Evolutionary conservation across 2,797 vertebrate genomes (phyloP).

Genomic region (Discoglossus pictus): DNA sequence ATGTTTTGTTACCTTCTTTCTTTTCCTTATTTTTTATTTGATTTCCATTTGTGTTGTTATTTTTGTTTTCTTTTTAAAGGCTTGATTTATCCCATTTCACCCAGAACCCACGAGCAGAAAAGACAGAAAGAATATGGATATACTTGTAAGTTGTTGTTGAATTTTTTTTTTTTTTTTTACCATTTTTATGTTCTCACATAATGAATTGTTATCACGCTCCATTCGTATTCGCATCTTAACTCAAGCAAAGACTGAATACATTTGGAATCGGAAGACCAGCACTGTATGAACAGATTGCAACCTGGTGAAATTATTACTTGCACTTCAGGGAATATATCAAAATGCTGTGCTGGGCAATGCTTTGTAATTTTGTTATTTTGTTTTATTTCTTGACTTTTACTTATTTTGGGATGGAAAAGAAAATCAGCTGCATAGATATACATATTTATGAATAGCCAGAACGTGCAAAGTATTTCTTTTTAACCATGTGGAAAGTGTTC

Average conservation of each 20-base stretch:
- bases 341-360: not conserved
- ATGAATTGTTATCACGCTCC: conserved; percentile 57
- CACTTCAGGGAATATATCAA: conserved; percentile 8
- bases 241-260: conserved; percentile 15
- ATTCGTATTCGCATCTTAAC: conserved; percentile 58
- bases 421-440: conserved; percentile 38
- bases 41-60: conserved; percentile 42
- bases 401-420: conserved; percentile 52
- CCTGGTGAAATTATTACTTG: conserved; percentile 4
- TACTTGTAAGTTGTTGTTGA: conserved; percentile 93
- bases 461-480: no score
- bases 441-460: not conserved
- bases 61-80: conserved; percentile 83
- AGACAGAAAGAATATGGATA: conserved; percentile 93
- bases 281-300: not conserved
- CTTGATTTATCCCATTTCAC: conserved; percentile 98
- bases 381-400: conserved; percentile 14
- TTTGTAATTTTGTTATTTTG: conserved; percentile 5
- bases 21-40: conserved; percentile 42
- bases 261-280: not conserved
- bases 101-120: conserved; percentile 81
- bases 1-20: conserved; percentile 78
- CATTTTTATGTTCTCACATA: conserved; percentile 71
- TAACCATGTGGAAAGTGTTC: no score
- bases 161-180: conserved; percentile 74